Evolutionary conservation across 2,888 invertebrate genomes (phyloP), one percentile per base, ranked within the genome.

Genomic region (Autographa gamma): DNA sequence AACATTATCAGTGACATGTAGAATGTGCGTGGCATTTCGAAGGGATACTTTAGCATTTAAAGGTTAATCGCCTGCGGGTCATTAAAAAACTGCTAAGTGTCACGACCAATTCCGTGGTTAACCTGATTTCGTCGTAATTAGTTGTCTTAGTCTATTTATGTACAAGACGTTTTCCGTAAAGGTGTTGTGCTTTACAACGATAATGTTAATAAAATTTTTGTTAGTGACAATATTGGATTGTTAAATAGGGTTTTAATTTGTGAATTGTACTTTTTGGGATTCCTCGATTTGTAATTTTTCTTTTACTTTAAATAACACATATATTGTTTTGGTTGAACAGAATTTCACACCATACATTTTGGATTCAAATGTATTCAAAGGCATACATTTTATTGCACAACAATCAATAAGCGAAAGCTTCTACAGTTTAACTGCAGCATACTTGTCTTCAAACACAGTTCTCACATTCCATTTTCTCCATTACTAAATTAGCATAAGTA

Each of bases 1-100:
- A 70, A 73, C 54, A 69, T 64, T 74, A 74, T 77, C 80, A 69
- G 70, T 71, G 75, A 73, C 67, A 77, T 69, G 60, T 73, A 60
- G 73, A 56, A 81, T 69, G 65, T 48, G 62, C 34, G 63, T 77
- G 81, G 74, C 81, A 83, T 85, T 86, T 79, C 34, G 64, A 77
- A 76, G 79, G 78, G 69, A 73, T 81, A 75, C 66, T 66, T 85
- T 84, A 87, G 70, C 84, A 87, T 91, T 89, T 88, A 90, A 89
- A 90, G 87, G 89, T 90, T 88, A 88, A 90, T 85, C 66, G 80
- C 60, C 73, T 68, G 48, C 60, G 59, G 71, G 73, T 80, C 79
- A 82, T 83, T 85, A 79, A 79, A 72, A 79, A 74, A 60, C 81
- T 75, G 80, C 75, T 79, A 83, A 87, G 77, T 87, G 85, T 81